Conservation (phyloP, 2,113 vertebrate species). For the Trichomycterus rosablanca region DNA sequence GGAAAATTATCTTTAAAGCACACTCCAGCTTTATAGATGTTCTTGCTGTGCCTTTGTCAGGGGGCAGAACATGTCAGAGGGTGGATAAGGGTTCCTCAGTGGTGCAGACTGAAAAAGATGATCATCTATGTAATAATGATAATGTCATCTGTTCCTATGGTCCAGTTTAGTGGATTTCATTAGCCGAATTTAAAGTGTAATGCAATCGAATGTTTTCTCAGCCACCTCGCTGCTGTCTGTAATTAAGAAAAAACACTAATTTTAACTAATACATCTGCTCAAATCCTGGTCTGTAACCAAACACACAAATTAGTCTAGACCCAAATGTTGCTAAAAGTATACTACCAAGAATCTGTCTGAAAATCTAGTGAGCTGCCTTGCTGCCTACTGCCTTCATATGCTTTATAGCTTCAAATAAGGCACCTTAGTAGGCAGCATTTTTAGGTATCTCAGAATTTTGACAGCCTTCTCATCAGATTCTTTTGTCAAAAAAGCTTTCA, state of each 20-base stretch:
- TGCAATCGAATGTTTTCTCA: conserved; percentile 52
- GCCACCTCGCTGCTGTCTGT: conserved; percentile 23
- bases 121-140: no score
- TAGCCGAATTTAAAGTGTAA: conserved; percentile 51
- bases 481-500: no score
- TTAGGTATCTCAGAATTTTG: no score
- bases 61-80: conserved; percentile 8
- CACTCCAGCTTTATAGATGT: conserved; percentile 61
- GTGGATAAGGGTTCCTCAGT: neutral
- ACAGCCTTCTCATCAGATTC: no score
- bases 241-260: conserved; percentile 27
- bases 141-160: conserved; percentile 52
- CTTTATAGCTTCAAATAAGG: no score
- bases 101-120: neutral
- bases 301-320: conserved; percentile 7
- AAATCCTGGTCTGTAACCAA: conserved; percentile 14
- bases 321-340: no score
- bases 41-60: conserved; percentile 40
- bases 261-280: conserved; percentile 34
- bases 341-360: no score
- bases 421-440: no score
- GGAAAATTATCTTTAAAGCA: conserved; percentile 59
- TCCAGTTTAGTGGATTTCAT: conserved; percentile 58
- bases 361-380: no score
- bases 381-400: no score